These are phyloP conservation scores for Eupleurogrammus muticus DNA, from an alignment of 2,797 vertebrate genomes.

Conservation along the genomic window DNA sequence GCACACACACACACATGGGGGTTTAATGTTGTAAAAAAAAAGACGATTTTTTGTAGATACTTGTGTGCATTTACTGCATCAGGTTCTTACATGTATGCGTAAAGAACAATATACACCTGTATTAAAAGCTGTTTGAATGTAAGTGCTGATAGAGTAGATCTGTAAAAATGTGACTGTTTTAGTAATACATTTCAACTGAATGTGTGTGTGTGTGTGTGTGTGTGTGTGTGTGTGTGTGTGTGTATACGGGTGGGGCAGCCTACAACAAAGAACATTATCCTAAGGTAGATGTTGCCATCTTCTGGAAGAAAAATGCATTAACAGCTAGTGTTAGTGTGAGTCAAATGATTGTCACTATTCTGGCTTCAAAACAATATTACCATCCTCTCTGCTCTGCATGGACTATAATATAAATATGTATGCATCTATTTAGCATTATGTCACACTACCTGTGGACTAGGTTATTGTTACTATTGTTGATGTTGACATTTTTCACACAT, in stretches of 20 bases:
- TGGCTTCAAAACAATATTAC: neutral
- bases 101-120: neutral
- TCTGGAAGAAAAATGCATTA: constrained; percentile 28
- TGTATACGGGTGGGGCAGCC: constrained; percentile 52
- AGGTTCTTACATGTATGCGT: neutral
- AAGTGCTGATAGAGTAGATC: neutral
- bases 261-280: neutral
- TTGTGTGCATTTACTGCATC: neutral
- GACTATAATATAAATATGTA: too few species aligned
- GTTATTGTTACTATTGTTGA: neutral
- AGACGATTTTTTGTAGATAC: neutral
- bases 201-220: constrained; percentile 16
- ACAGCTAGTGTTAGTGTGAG: neutral
- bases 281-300: constrained; percentile 49
- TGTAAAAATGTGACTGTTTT: neutral
- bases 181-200: neutral
- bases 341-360: neutral
- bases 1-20: neutral
- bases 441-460: neutral
- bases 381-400: too few species aligned
- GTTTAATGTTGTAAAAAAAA: neutral
- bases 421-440: neutral
- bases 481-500: neutral
- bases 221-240: constrained; percentile 6
- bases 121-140: neutral